Percentiles rank a stretch among this genome's conserved stretches.
Conservation (phyloP, 2,888 invertebrate genomes). For the Coenonympha glycerion region DNA sequence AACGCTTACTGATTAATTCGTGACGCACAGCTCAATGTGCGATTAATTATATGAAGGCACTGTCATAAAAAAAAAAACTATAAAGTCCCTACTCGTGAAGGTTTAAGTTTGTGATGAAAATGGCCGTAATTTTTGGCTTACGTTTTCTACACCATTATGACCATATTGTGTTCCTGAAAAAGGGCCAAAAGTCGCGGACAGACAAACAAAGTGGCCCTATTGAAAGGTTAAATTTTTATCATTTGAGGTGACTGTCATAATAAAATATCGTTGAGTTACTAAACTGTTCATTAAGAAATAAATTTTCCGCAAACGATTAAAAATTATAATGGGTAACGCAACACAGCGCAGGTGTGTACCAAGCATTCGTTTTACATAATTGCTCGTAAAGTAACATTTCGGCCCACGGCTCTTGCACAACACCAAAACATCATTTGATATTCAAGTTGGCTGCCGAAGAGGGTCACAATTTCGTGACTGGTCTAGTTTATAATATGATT, state of each 20-base stretch:
- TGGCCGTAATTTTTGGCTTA: too few relatives aligned
- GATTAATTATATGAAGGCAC: too few relatives aligned
- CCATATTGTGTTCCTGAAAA: too few relatives aligned
- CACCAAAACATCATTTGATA: slow-evolving; percentile 58
- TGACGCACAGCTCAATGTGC: too few relatives aligned
- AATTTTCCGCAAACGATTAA: slow-evolving; percentile 1
- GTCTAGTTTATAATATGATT: slow-evolving; percentile 31
- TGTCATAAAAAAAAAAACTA: too few relatives aligned
- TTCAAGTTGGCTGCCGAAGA: slow-evolving; percentile 52
- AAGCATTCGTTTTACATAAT: slow-evolving; percentile 63
- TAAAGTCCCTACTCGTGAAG: too few relatives aligned
- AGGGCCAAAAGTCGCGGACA: too few relatives aligned
- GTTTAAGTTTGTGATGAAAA: too few relatives aligned
- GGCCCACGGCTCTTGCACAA: slow-evolving; percentile 62
- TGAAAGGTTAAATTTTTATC: too few relatives aligned
- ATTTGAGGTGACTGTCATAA: not conserved
- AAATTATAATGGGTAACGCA: slow-evolving; percentile 1
- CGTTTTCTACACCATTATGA: too few relatives aligned
- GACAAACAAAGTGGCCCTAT: too few relatives aligned
- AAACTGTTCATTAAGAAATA: not conserved
- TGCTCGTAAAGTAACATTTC: slow-evolving; percentile 63
- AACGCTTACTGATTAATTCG: too few relatives aligned
- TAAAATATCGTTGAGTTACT: not conserved
- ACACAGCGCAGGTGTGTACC: slow-evolving; percentile 10
- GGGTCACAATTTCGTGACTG: slow-evolving; percentile 45